Evolutionary conservation across 2,113 vertebrate genomes (phyloP).

Genomic region (Poeciliopsis prolifica): DNA sequence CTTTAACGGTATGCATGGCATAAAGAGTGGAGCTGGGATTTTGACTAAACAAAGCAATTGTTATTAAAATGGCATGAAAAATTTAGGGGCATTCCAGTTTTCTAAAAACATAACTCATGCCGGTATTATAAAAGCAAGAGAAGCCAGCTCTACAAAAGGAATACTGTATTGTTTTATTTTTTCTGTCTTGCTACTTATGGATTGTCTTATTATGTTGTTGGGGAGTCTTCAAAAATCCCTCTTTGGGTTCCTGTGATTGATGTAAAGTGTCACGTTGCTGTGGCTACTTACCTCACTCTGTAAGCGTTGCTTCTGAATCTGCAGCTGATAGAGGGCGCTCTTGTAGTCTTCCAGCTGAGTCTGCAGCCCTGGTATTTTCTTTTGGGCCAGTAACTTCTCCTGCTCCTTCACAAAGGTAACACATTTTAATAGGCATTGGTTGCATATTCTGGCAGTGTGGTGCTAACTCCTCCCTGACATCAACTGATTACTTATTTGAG

Average conservation of each 20-base stretch:
- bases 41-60: background rate
- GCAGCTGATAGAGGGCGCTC: conserved; percentile 87
- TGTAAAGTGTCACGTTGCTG: conserved; percentile 31
- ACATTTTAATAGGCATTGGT: conserved; percentile 10
- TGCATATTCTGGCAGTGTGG: background rate
- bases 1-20: background rate
- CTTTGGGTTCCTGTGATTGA: background rate
- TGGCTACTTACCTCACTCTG: conserved; percentile 86
- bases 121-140: background rate
- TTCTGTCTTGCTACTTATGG: no score
- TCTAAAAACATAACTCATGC: no score
- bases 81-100: no score
- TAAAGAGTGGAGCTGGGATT: background rate
- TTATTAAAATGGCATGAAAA: no score
- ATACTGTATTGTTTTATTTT: background rate
- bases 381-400: conserved; percentile 87
- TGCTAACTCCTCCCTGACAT: background rate
- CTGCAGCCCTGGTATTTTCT: conserved; percentile 82
- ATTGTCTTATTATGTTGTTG: no score
- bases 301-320: conserved; percentile 86
- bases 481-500: no score
- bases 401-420: conserved; percentile 70
- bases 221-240: background rate
- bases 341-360: conserved; percentile 89
- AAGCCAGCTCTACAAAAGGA: background rate